A percentile compares a stretch with the other conserved stretches of the same genome.
These are phyloP conservation scores for Hystrix cristata DNA, from an alignment of 2,113 vertebrate species.

Conservation along the genomic window DNA sequence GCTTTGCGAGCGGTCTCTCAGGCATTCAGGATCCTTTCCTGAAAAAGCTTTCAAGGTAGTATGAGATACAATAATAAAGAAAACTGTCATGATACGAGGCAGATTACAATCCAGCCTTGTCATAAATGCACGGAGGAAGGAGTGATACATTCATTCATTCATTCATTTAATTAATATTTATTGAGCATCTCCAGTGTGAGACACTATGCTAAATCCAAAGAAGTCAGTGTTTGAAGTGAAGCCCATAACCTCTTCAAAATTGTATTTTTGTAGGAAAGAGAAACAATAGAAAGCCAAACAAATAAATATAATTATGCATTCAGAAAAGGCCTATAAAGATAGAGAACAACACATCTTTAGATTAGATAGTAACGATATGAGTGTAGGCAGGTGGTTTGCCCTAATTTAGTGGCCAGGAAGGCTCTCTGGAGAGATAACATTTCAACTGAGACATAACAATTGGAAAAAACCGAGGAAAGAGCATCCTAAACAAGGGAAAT, in stretches of 20 bases:
- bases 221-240: not conserved
- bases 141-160: not conserved
- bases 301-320: not conserved
- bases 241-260: not conserved
- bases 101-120: not conserved
- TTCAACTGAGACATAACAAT: not conserved
- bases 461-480: not conserved
- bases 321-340: not conserved
- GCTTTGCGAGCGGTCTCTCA: not conserved
- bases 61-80: not conserved
- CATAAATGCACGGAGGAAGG: not conserved
- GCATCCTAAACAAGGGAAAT: not conserved
- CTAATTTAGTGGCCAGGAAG: not conserved
- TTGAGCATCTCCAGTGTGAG: not conserved
- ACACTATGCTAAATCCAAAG: not conserved
- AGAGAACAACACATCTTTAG: not conserved
- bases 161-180: not conserved
- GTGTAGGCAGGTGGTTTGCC: not conserved
- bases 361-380: not conserved
- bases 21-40: not conserved
- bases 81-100: not conserved
- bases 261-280: not conserved
- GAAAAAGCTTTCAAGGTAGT: not conserved
- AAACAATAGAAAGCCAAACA: not conserved
- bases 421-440: not conserved